Evolutionary conservation across 2,797 vertebrate genomes (phyloP), one percentile per base, ranked within the genome.

Genomic region (Ispidina picta): DNA sequence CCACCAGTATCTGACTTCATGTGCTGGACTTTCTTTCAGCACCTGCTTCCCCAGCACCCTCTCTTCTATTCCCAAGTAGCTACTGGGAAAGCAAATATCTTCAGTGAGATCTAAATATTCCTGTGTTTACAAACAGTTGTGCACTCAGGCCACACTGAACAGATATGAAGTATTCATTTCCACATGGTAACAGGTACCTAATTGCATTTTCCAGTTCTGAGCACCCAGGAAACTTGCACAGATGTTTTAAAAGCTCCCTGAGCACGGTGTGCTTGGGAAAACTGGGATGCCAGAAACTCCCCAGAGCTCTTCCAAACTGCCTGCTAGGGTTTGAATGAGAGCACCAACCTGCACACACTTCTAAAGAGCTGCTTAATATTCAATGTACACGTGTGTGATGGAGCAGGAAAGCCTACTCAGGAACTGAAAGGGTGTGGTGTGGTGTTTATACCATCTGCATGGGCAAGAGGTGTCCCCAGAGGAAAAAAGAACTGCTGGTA

Each of bases 171-270:
- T 51, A 87, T 49, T 62, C 10, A 72, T 69, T 85, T 85, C 77
- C 26, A 39, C 2, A 4, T 28, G 37, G 51, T 62, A 87, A 65
- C 62, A 43, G 54, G 23, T 68, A 89, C 33, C 16, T 74, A 76
- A 90, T 31, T 60, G 56, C 12, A 5, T 63, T 80, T 93, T 62
- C 68, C 31, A 55, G 39, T 80, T 49, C 54, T 69, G 51, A 89
- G 87, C 75, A 90, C 79, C 58, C 85, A 83, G 72, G 73, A 95
- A 92, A 93, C 77, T 9, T 51, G 51, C 79, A 80, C 69, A 93
- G 89, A 76, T 85, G 91, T 85, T 94, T 83, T 58, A 80, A 62
- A 85, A 87, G 72, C 82, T 93, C 18, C 0, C n/a, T 12, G 37
- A 95, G 59, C 87, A 89, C 20, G 26, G 71, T 19, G 43, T 62